These are phyloP conservation scores for Pelobates cultripes DNA, from an alignment of 2,797 vertebrate species.

Conservation along the genomic window DNA sequence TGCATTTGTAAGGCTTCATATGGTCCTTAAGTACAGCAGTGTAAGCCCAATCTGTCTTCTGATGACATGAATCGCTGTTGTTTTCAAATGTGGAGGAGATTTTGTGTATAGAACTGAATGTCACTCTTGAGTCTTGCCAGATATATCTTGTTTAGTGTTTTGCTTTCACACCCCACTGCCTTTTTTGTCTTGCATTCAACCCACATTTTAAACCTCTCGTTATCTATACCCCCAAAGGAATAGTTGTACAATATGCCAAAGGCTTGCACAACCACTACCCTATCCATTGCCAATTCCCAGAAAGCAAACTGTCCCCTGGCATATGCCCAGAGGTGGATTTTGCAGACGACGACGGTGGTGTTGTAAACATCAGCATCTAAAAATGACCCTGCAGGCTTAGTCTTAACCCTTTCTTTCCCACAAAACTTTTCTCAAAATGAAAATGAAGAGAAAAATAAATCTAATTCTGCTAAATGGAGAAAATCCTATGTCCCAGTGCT, in stretches of 20 bases:
- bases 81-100: too few relatives aligned
- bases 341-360: background rate
- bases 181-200: background rate
- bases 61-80: too few relatives aligned
- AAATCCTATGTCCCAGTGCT: background rate
- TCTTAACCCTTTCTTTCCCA: background rate
- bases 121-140: too few relatives aligned
- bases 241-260: background rate
- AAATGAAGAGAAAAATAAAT: background rate
- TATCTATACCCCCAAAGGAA: background rate
- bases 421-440: background rate
- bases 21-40: too few relatives aligned
- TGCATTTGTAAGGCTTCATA: too few relatives aligned
- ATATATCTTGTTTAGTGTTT: too few relatives aligned
- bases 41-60: too few relatives aligned
- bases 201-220: background rate
- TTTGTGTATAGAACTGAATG: too few relatives aligned
- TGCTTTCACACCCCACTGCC: too few relatives aligned
- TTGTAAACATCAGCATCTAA: background rate
- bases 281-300: constrained; percentile 4
- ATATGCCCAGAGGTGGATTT: constrained; percentile 3
- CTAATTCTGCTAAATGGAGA: background rate
- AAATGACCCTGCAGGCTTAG: background rate
- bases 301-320: constrained; percentile 14
- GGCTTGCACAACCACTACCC: constrained; percentile 1